Evolutionary conservation across 2,888 invertebrate genomes (phyloP).

Genomic region (Tolmerus cingulatus): DNA sequence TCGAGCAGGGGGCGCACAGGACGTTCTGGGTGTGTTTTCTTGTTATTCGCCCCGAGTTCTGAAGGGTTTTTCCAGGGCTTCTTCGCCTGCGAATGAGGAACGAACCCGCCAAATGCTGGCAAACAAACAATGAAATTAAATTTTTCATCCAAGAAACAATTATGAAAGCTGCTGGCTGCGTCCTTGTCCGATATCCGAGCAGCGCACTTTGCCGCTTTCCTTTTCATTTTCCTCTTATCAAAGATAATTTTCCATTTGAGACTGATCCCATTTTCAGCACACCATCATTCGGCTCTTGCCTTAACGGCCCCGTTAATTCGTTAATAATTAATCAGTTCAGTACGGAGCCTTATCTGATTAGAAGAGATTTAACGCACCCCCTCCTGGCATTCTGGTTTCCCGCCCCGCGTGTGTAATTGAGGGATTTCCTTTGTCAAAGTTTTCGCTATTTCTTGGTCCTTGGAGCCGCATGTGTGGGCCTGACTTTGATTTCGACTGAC

Average conservation of each 20-base stretch:
- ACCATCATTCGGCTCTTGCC: conserved; percentile 27
- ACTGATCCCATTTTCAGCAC: conserved; percentile 46
- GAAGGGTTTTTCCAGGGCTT: conserved; percentile 24
- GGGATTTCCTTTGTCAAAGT: conserved; percentile 40
- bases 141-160: conserved; percentile 47
- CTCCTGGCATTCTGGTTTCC: background rate
- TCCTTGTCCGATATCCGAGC: background rate
- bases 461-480: background rate
- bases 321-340: conserved; percentile 48
- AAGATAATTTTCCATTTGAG: conserved; percentile 40
- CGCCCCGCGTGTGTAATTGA: conserved; percentile 39
- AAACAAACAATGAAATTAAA: conserved; percentile 45
- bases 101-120: conserved; percentile 1
- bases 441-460: background rate
- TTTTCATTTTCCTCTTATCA: conserved; percentile 42
- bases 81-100: conserved; percentile 7
- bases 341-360: conserved; percentile 46
- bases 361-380: conserved; percentile 46
- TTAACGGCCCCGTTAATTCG: conserved; percentile 42
- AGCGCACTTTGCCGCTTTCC: background rate
- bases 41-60: conserved; percentile 12
- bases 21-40: conserved; percentile 10
- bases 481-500: conserved; percentile 27
- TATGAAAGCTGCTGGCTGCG: conserved; percentile 36
- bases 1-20: background rate